Evolutionary conservation across 2,888 invertebrate genomes (phyloP), one percentile per base, ranked within the genome.

Genomic region (Diadromus collaris): DNA sequence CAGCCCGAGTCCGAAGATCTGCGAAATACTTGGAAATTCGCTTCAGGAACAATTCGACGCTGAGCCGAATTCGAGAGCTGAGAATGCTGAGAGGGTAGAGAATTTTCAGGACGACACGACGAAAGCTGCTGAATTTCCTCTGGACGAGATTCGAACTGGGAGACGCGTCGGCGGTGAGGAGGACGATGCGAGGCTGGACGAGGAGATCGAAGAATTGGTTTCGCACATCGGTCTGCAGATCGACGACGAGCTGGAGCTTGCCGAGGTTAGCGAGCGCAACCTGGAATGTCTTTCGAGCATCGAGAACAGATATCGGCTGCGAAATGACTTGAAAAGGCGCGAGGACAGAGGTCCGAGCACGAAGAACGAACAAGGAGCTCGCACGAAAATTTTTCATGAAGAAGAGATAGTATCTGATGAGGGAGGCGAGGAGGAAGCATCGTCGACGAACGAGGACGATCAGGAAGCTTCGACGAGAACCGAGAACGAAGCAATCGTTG

Each of bases 31-130:
- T 2, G 21, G 21, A 6, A 21, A 69, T 32, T 32, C 27, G 0
- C 38, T 63, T 10, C 34, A 67, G 13, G 63, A 68, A 10, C 65
- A 78, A 51, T 80, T 79, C 10, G 32, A n/a, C 9, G 21, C 21
- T 2, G 10, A 29, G 1, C 9, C n/a, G 69, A 41, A 2, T 16
- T 41, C 16, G 38, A 41, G 16, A 19, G 32, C 6, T 5, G 13
- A 21, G 0, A 46, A 19, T 16, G 27, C 16, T 7, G 21, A 21
- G 6, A 51, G 10, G 16, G 21, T 2, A 46, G 4, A 32, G 54
- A 38, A 38, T 6, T 13, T 76, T 29, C 21, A 32, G 24, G 4
- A 44, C 19, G 29, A 44, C 19, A 38, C 38, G 21, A 32, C 19
- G 6, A 9, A 7, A 1, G n/a, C 16, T 19, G 44, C 6, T 9